These are phyloP conservation scores for Platichthys flesus DNA, from an alignment of 2,113 vertebrate species.

Conservation along the genomic window DNA sequence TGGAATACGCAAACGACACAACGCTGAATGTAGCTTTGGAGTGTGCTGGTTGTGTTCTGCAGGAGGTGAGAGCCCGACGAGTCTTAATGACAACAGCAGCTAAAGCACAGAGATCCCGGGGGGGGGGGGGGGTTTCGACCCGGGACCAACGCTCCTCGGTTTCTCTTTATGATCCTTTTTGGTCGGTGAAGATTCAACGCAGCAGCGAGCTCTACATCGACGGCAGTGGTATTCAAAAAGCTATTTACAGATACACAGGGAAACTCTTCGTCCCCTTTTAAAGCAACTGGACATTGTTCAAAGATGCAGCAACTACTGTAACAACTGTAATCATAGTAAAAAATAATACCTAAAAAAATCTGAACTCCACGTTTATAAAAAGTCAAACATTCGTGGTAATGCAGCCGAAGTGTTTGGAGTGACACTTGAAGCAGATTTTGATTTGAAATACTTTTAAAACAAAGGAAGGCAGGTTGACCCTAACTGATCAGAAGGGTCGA, in stretches of 20 bases:
- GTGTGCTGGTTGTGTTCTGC: constrained; percentile 44
- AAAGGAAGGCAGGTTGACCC: constrained; percentile 43
- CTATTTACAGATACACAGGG: constrained; percentile 49
- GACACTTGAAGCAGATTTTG: constrained; percentile 32
- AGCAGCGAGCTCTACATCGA: constrained; percentile 41
- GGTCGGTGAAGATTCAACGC: constrained; percentile 37
- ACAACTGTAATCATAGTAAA: constrained; percentile 37
- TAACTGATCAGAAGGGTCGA: neutral
- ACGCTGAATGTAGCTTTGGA: constrained; percentile 2
- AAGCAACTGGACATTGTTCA: constrained; percentile 26
- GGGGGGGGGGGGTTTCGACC: no score
- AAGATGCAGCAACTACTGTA: constrained; percentile 15
- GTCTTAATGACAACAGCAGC: constrained; percentile 16
- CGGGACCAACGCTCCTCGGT: constrained; percentile 30
- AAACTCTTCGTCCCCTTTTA: constrained; percentile 15
- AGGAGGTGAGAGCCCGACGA: neutral
- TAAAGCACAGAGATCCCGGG: neutral
- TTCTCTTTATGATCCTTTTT: constrained; percentile 3
- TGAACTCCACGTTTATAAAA: constrained; percentile 52
- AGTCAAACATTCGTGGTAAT: constrained; percentile 24
- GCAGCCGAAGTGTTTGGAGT: constrained; percentile 52
- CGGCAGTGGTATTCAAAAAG: constrained; percentile 30
- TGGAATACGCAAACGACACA: neutral
- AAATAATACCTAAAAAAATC: constrained; percentile 55
- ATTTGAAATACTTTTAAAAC: constrained; percentile 39